Conservation (phyloP, 2,113 vertebrate species). For the Rhodinocichla rosea region DNA sequence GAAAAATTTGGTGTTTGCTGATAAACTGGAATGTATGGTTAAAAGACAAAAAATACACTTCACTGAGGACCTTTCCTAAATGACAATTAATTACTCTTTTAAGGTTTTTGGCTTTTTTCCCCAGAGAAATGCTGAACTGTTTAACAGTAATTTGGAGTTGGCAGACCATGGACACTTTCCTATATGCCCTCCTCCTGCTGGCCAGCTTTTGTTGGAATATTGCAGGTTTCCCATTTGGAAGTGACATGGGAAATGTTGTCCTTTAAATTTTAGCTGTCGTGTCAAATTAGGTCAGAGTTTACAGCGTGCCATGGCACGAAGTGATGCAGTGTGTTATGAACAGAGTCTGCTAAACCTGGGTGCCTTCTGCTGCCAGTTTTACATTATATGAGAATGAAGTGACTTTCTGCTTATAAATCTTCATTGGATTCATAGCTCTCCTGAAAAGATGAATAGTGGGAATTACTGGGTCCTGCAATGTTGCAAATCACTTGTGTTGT, state of each 20-base stretch:
- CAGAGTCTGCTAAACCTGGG: neutral
- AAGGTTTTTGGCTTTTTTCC: neutral
- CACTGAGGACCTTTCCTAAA: conserved; percentile 32
- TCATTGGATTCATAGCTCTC: conserved; percentile 24
- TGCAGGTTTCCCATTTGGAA: conserved; percentile 48
- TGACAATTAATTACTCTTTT: conserved; percentile 59
- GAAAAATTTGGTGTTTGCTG: neutral
- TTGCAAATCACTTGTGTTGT: conserved; percentile 42
- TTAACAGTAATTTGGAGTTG: conserved; percentile 66
- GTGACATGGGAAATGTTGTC: conserved; percentile 50
- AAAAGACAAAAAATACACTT: conserved; percentile 25
- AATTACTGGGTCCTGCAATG: conserved; percentile 23
- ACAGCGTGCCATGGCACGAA: conserved; percentile 42
- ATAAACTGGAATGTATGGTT: neutral
- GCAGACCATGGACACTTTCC: conserved; percentile 54
- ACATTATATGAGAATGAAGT: conserved; percentile 31
- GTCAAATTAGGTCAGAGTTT: conserved; percentile 67
- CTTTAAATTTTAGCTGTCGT: conserved; percentile 64
- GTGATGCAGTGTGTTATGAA: conserved; percentile 48
- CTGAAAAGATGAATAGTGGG: conserved; percentile 6
- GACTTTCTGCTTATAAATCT: conserved; percentile 53
- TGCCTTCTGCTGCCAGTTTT: conserved; percentile 39
- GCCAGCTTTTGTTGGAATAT: conserved; percentile 54
- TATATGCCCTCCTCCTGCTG: conserved; percentile 45
- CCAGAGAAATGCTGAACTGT: conserved; percentile 37